These are phyloP conservation scores for Sphaeramia orbicularis DNA, from an alignment of 2,797 vertebrate species.

Conservation along the genomic window DNA sequence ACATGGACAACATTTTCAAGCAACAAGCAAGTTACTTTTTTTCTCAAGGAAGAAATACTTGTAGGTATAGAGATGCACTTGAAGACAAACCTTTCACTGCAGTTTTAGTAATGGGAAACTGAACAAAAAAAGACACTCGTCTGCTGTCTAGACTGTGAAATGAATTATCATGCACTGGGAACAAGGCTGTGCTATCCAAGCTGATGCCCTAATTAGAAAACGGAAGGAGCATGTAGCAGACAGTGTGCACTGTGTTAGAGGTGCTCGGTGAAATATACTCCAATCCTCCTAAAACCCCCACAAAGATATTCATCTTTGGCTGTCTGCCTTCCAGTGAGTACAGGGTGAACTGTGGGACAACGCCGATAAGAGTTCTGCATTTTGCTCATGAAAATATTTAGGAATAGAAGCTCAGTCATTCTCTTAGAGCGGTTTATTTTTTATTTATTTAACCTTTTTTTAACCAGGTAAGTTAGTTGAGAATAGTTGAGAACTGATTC, in stretches of 20 bases:
- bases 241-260: not conserved
- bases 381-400: slow-evolving; percentile 10
- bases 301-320: slow-evolving; percentile 22
- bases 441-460: too few species aligned
- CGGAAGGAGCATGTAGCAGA: not conserved
- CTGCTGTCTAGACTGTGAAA: not conserved
- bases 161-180: not conserved
- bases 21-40: not conserved
- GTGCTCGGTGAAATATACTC: slow-evolving; percentile 1
- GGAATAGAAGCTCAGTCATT: not conserved
- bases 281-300: not conserved
- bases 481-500: too few species aligned
- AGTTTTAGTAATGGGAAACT: not conserved
- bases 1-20: not conserved
- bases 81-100: not conserved
- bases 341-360: not conserved
- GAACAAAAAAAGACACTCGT: not conserved
- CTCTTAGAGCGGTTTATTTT: not conserved
- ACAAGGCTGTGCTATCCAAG: not conserved
- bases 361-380: not conserved
- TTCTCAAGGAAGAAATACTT: too few species aligned
- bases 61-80: not conserved
- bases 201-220: slow-evolving; percentile 11
- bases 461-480: too few species aligned
- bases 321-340: slow-evolving; percentile 6